Evolutionary conservation across 2,113 vertebrate species (phyloP).

Genomic region (Tupaia tana): DNA sequence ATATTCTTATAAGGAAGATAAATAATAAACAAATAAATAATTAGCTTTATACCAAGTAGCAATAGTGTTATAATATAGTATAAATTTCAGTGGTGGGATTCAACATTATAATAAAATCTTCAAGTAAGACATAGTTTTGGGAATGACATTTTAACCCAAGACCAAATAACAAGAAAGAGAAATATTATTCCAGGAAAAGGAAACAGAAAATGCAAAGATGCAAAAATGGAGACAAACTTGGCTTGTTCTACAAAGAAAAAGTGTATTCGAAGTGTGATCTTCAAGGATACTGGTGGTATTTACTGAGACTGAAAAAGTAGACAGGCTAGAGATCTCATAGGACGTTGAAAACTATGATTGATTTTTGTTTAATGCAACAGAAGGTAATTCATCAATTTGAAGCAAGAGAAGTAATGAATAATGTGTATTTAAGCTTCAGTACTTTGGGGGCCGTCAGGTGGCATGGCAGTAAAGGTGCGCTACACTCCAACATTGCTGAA

Average conservation of each 20-base stretch:
- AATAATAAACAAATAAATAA: not conserved
- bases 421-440: not conserved
- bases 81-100: not conserved
- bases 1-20: not conserved
- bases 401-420: not conserved
- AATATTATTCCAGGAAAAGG: not conserved
- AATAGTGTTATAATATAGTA: not conserved
- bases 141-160: not conserved
- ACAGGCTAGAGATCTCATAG: not conserved
- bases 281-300: not conserved
- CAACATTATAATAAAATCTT: not conserved
- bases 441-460: not conserved
- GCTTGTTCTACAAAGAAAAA: not conserved
- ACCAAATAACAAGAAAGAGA: not conserved
- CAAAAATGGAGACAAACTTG: not conserved
- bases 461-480: too few relatives aligned
- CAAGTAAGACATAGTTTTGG: not conserved
- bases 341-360: not conserved
- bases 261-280: not conserved
- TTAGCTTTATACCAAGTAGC: not conserved
- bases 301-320: not conserved
- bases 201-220: not conserved
- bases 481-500: too few relatives aligned
- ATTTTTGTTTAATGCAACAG: not conserved
- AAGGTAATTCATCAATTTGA: constrained; percentile 2